Base-by-base conservation (phyloP, 2,888 invertebrate genomes). In the Lepidocyrtinus sp. region DNA sequence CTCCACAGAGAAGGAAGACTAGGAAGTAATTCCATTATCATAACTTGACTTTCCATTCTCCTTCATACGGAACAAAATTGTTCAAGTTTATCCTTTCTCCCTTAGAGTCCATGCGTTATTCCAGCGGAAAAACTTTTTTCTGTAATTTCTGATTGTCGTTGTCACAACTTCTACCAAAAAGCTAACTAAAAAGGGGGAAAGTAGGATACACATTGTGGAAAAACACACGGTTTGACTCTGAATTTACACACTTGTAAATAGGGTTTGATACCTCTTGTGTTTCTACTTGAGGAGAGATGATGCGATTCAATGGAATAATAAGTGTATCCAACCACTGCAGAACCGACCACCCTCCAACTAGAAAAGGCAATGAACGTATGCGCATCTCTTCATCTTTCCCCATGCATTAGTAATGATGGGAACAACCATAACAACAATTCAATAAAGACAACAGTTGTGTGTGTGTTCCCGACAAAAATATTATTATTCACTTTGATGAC, bases 401-500 rank as follows among this genome's bases (percentile, higher is more conserved):
- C 59, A 71, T 81, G 80, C 75, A 81, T 81, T 65, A 81, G 67
- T 75, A 81, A 81, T 75, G 75, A 70, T 81, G 75, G 75, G 75
- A 81, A 81, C 75, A 75, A 71, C 17, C 12, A 12, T 81, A 75
- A 68, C 62, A 68, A 74, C 79, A 73, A 70, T 46, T 71, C 67
- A 75, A 75, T 75, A 26, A 55, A 75, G 19, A 22, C 24, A 63
- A 63, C 70, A 75, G 69, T 70, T 72, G 50, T 50, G 50, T n/a
- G n/a, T 77, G 67, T 25, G 36, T 73, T 12, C 64, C 22, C 73
- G n/a, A 67, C 71, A 64, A 76, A 67, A 75, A n/a, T n/a, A n/a
- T n/a, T n/a, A 72, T 62, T 75, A 80, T 80, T 71, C 67, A 74
- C 62, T 81, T 73, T 81, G 80, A 81, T 81, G 80, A 81, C 80